These are phyloP conservation scores for Thalassophryne amazonica DNA, from an alignment of 2,797 vertebrate genomes.

Conservation along the genomic window DNA sequence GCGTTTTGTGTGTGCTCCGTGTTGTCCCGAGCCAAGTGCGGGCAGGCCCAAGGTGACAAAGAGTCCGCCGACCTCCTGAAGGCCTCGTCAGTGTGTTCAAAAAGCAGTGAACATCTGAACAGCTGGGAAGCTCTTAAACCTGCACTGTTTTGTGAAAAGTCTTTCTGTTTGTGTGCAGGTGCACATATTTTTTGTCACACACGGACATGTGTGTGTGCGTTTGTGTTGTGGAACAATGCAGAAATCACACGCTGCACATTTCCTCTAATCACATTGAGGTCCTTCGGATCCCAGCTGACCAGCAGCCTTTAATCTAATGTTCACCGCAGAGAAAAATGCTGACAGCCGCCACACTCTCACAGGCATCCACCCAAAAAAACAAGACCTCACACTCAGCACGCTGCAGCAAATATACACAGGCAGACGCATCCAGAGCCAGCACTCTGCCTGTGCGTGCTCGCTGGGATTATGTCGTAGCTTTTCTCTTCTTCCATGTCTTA, in stretches of 20 bases:
- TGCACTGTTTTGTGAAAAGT: not conserved
- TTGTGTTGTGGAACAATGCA: constrained; percentile 30
- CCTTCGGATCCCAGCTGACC: constrained; percentile 73
- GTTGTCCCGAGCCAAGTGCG: no score
- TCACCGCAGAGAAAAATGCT: constrained; percentile 52
- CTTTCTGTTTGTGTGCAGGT: not conserved
- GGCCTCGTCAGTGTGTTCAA: no score
- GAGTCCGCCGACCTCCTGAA: no score
- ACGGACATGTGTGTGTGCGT: not conserved
- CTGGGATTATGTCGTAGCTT: constrained; percentile 47
- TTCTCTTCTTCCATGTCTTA: constrained; percentile 50
- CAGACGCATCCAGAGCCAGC: not conserved
- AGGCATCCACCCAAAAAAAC: constrained; percentile 2
- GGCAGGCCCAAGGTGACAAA: no score
- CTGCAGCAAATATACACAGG: constrained; percentile 12
- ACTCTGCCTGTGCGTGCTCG: constrained; percentile 1
- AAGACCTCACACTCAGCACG: not conserved
- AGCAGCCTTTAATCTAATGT: constrained; percentile 72
- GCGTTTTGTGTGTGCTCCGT: no score
- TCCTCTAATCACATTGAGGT: constrained; percentile 66
- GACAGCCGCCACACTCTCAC: constrained; percentile 14
- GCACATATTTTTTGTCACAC: constrained; percentile 1
- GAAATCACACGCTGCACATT: constrained; percentile 77
- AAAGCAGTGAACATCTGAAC: no score
- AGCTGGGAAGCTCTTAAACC: not conserved